A percentile compares a stretch with the other conserved stretches of the same genome.
Conservation (phyloP, 2,113 vertebrate species). For the Carassius carassius region DNA sequence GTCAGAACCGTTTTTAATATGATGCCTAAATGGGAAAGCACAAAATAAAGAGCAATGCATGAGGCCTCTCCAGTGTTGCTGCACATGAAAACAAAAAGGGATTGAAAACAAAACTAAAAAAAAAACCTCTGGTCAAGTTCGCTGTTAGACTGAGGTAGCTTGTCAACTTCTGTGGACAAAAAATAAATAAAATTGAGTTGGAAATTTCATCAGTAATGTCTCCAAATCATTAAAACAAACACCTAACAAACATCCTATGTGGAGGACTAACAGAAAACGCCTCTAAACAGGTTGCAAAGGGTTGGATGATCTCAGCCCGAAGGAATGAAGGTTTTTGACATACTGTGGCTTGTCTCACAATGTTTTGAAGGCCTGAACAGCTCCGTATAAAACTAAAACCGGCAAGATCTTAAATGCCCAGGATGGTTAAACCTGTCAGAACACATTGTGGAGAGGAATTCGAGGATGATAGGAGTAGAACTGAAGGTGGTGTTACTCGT, state of each 20-base stretch:
- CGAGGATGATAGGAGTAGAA: constrained; percentile 47
- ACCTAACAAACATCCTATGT: not conserved
- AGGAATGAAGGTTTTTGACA: constrained; percentile 60
- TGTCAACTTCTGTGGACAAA: constrained; percentile 71
- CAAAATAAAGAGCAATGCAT: constrained; percentile 26
- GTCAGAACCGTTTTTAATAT: constrained; percentile 39
- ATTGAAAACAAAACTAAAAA: constrained; percentile 7
- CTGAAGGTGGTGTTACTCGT: constrained; percentile 57
- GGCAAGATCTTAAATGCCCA: constrained; percentile 65
- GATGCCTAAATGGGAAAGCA: constrained; percentile 36
- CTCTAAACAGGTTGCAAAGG: constrained; percentile 10
- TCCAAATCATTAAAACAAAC: constrained; percentile 40
- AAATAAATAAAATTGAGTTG: constrained; percentile 45
- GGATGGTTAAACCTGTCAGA: constrained; percentile 64
- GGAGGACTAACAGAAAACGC: constrained; percentile 40
- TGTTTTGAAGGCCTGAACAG: constrained; percentile 28
- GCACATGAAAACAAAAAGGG: constrained; percentile 20
- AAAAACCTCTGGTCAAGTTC: constrained; percentile 53
- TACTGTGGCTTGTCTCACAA: constrained; percentile 22
- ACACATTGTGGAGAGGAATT: constrained; percentile 63
- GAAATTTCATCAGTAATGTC: constrained; percentile 33
- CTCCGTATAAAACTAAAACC: constrained; percentile 25
- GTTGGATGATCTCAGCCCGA: constrained; percentile 18
- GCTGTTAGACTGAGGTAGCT: constrained; percentile 81
- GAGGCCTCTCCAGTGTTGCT: constrained; percentile 53